A percentile compares a stretch with the other conserved stretches of the same genome.
Conservation (phyloP, 2,113 vertebrate species). For the Chroicocephalus ridibundus region DNA sequence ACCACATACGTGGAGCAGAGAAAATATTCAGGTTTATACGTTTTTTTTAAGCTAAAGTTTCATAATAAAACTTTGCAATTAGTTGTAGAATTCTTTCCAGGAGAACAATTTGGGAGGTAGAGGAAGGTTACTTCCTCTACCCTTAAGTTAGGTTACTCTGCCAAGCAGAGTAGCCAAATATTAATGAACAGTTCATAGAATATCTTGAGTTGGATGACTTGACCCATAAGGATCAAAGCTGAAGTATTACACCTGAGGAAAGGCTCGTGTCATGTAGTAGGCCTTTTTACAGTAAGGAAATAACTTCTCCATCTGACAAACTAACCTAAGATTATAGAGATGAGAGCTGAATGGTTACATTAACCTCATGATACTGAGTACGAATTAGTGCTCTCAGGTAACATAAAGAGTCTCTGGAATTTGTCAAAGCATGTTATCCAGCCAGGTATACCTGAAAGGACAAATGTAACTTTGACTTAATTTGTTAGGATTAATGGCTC, state of each 20-base stretch:
- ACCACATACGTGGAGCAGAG: conserved; percentile 93
- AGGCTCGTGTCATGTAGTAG: not conserved
- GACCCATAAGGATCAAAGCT: not conserved
- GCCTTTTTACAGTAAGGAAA: not conserved
- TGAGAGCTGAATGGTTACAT: not conserved
- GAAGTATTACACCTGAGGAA: not conserved
- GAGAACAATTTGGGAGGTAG: not conserved
- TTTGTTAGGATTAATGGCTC: not conserved
- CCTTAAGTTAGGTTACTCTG: not conserved
- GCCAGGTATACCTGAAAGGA: not conserved
- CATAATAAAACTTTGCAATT: not conserved
- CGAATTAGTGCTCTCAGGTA: not conserved
- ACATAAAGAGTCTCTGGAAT: not conserved
- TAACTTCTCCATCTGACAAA: not conserved
- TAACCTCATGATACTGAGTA: not conserved
- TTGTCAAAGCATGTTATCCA: not conserved
- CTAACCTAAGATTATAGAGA: not conserved
- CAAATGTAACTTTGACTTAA: not conserved
- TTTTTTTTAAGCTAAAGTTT: not conserved
- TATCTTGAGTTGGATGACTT: not conserved
- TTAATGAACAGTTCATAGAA: not conserved
- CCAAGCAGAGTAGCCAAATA: not conserved
- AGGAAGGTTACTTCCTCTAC: not conserved
- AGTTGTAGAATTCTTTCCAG: not conserved
- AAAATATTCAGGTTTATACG: conserved; percentile 88